Base-by-base conservation (phyloP, 2,888 invertebrate species). In the Pristionchus exspectatus region DNA sequence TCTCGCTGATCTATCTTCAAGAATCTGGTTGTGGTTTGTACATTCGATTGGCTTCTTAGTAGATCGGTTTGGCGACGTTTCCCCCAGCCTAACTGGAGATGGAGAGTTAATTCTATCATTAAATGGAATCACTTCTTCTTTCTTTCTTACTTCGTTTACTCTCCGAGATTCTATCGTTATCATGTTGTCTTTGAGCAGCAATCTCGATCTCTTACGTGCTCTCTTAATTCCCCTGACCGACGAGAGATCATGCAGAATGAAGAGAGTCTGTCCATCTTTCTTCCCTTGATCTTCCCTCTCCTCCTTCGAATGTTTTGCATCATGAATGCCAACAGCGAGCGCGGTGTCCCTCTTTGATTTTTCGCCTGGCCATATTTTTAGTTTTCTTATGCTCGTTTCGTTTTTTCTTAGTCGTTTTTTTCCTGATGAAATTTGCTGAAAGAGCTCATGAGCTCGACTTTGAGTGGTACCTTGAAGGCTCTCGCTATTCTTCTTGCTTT, bases 271-370 rank as follows among this genome's bases (percentile, higher is more conserved):
- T 63, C 63, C 63, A 63, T 63, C 24, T 63, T 24, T 63, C 63
- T 1, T 21, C n/a, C n/a, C 63, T 74, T 74, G 74, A 74, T 74
- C 74, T 74, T 74, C 74, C 27, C 69, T 12, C 21, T 69, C 27
- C 27, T 66, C 69, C 69, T 69, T 33, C 27, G 69, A 69, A 69
- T 74, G 74, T 74, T 74, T 74, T 74, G 74, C 74, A 74, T 74
- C 38, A 38, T 74, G 74, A 74, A 74, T 74, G 16, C 24, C 72
- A 33, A 59, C 18, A 59, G 33, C 16, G 24, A 30, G 38, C 18
- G 74, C 74, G 74, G 74, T 38, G 38, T n/a, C 14, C 38, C 74
- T 74, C 74, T 74, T 74, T 74, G 74, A 74, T 74, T 74, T 74
- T 74, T 69, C 69, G 27, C 7, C 69, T 7, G 27, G 63, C 63